Base-by-base conservation (phyloP, 2,797 vertebrate species). In the Pogonophryne albipinna region DNA sequence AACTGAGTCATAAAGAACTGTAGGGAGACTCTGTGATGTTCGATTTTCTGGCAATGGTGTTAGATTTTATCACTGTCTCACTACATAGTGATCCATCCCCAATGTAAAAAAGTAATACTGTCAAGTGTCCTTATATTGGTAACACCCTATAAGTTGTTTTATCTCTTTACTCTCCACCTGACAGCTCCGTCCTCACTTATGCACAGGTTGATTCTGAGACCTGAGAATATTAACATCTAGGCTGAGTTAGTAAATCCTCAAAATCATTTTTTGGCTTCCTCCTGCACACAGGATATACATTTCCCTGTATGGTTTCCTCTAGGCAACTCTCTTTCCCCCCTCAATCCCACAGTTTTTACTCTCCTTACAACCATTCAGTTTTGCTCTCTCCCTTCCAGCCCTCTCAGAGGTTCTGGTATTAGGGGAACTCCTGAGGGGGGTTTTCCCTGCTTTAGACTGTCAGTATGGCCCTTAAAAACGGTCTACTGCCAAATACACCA, bases 401-500 rank as follows among this genome's bases (percentile, higher is more conserved):
- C 42, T 81, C 73, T 64, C 68, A 45, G 77, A 86, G 74, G 77
- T 80, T 80, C 80, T 82, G 83, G 84, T 84, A 85, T 89, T 90
- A 84, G 85, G 85, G 88, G 85, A 91, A 91, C 89, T 93, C 89
- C 88, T 86, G 53, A 71, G 81, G 87, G 85, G 86, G 85, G 85
- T 90, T 92, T 93, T 76, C 86, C 71, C 81, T 84, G 77, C 83
- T 89, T 91, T 90, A 89, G 83, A 79, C 87, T 86, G 85, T 89
- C 82, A 87, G 83, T 71, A 80, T 76, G 77, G 71, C 87, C 80
- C 82, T 90, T 86, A 87, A 91, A 78, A 90, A 86, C 79, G 49
- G 71, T 71, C 72, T 75, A 27, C 76, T 84, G 78, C 61, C 68
- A 78, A 52, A 82, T 45, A 81, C 52, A 72, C 71, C 41, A 70